Percentiles rank a stretch among this genome's conserved stretches.
Evolutionary conservation across 2,888 invertebrate genomes (phyloP).

Genomic region (Pterostichus niger): DNA sequence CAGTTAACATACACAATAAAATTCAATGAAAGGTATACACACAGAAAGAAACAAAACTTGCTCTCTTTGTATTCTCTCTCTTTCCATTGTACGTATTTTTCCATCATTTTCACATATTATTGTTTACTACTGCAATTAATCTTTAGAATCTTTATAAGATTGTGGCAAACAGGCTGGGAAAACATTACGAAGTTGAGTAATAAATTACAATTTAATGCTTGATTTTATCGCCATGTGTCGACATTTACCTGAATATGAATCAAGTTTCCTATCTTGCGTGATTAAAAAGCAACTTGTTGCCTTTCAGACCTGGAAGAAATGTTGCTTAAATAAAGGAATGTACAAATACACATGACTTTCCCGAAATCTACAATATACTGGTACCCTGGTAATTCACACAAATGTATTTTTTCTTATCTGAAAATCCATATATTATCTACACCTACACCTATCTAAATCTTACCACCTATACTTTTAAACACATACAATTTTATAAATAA

Average conservation of each 20-base stretch:
- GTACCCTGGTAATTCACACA: too few relatives aligned
- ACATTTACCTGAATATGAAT: conserved; percentile 52
- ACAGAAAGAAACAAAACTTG: too few relatives aligned
- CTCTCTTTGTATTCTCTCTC: background rate
- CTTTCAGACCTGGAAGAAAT: background rate
- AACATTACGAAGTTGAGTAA: conserved; percentile 30
- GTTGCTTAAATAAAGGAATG: background rate
- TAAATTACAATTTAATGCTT: conserved; percentile 48
- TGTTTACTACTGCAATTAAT: conserved; percentile 11
- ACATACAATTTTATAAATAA: too few relatives aligned
- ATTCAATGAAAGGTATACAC: background rate
- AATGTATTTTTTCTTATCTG: too few relatives aligned
- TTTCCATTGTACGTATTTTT: background rate
- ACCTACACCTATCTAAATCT: too few relatives aligned
- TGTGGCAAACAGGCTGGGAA: conserved; percentile 12
- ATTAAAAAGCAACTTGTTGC: conserved; percentile 43
- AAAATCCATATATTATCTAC: too few relatives aligned
- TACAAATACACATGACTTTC: background rate
- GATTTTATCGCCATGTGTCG: conserved; percentile 47
- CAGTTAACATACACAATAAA: conserved; percentile 14
- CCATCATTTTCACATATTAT: background rate
- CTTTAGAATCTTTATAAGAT: conserved; percentile 22
- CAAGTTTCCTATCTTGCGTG: conserved; percentile 29
- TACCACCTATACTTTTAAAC: too few relatives aligned
- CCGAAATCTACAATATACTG: too few relatives aligned